Conservation (phyloP, 2,888 invertebrate species). For the Nymphalis c-album region DNA sequence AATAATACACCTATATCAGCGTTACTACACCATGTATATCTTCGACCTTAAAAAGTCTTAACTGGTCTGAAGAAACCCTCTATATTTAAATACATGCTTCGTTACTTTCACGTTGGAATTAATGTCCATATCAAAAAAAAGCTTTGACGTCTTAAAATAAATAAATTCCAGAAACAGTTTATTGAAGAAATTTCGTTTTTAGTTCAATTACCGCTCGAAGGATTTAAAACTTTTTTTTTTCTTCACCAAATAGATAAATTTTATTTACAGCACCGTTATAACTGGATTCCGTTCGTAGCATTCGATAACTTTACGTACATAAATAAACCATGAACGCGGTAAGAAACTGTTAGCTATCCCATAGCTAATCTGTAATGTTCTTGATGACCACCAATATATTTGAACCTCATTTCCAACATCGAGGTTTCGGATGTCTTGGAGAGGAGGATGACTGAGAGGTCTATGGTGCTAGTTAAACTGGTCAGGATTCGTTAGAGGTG, state of each 20-base stretch:
- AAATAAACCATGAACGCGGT: constrained; percentile 47
- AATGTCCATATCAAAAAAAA: constrained; percentile 20
- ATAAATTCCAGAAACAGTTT: constrained; percentile 10
- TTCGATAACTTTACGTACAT: constrained; percentile 35
- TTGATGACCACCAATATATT: constrained; percentile 46
- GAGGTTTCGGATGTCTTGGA: constrained; percentile 23
- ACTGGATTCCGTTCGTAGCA: constrained; percentile 27
- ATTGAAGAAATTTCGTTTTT: not conserved
- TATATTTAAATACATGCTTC: constrained; percentile 17
- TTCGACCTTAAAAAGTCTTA: not conserved
- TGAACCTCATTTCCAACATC: constrained; percentile 41
- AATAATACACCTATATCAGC: constrained; percentile 20
- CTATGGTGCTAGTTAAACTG: constrained; percentile 37
- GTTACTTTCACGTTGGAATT: constrained; percentile 24
- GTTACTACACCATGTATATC: not conserved
- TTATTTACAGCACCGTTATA: constrained; percentile 21
- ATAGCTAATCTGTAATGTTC: constrained; percentile 68
- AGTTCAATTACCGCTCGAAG: constrained; percentile 19
- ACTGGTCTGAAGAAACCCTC: not conserved
- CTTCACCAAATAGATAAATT: constrained; percentile 16
- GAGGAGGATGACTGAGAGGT: constrained; percentile 26
- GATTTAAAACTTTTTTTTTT: constrained; percentile 17
- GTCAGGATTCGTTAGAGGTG: constrained; percentile 54
- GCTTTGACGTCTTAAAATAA: constrained; percentile 7
- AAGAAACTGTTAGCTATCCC: constrained; percentile 50